Conservation (phyloP, 2,888 invertebrate species). For the Chrysotoxum bicinctum region DNA sequence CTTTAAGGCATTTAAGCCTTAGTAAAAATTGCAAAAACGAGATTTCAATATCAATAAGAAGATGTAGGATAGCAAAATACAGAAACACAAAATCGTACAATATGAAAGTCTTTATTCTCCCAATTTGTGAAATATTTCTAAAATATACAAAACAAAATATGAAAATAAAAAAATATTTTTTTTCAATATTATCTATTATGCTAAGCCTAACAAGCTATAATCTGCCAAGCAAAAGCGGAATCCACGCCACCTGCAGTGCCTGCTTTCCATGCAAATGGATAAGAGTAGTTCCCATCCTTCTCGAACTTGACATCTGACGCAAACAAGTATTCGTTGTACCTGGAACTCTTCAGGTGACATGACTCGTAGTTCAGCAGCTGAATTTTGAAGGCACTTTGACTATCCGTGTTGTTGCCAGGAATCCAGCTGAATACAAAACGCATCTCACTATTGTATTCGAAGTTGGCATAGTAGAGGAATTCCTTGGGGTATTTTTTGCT, state of each 20-base stretch:
- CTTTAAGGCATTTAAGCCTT: too few species aligned
- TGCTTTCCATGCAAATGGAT: neutral
- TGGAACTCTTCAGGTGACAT: neutral
- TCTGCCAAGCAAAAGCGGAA: neutral
- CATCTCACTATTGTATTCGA: neutral
- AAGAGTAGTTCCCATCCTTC: neutral
- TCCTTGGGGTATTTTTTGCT: neutral
- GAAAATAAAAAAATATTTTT: neutral
- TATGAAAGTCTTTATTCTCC: neutral
- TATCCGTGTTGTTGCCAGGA: neutral
- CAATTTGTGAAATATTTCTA: neutral
- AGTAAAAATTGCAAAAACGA: too few species aligned
- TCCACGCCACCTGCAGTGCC: neutral
- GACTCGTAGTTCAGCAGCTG: neutral
- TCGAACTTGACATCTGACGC: neutral
- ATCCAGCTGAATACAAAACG: slow-evolving; percentile 23
- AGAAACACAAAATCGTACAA: neutral
- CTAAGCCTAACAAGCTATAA: neutral
- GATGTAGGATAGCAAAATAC: neutral
- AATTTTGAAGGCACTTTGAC: slow-evolving; percentile 16
- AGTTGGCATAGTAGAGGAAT: slow-evolving; percentile 27
- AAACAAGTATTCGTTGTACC: slow-evolving; percentile 8
- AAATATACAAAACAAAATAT: neutral
- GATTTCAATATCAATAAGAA: too few species aligned
- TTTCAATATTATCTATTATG: too few species aligned